Evolutionary conservation across 2,113 vertebrate genomes (phyloP).

Genomic region (Hemiscyllium ocellatum): DNA sequence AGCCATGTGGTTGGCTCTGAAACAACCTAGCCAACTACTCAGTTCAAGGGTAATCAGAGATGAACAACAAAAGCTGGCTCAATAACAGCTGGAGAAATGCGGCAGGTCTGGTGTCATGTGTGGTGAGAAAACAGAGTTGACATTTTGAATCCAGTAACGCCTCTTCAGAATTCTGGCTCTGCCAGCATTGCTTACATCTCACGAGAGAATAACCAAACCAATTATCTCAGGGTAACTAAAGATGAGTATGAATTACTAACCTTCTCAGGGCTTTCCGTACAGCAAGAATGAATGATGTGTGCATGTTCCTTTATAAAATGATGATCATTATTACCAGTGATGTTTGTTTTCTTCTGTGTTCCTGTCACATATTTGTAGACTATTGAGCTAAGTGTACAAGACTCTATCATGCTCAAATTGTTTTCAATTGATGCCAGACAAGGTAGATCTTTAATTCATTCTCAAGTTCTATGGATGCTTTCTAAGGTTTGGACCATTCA

Average conservation of each 20-base stretch:
- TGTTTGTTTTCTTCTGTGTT: neutral
- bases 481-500: neutral
- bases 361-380: neutral
- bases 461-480: neutral
- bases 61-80: no score
- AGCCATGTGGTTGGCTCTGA: no score
- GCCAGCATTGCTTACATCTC: no score
- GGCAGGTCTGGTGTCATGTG: no score
- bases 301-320: neutral
- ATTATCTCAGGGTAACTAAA: neutral
- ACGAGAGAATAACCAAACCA: no score
- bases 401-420: neutral
- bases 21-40: no score
- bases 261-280: neutral
- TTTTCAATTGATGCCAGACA: neutral
- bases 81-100: no score
- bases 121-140: no score
- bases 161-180: no score
- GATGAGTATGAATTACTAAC: neutral
- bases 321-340: neutral
- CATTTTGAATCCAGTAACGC: no score
- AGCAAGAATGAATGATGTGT: neutral
- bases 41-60: no score
- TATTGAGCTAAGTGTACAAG: neutral
- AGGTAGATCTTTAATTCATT: neutral